Percentiles rank a stretch among this genome's conserved stretches.
phyloP scores from a whole-genome alignment of 2,888 invertebrate species.

The Drosophila antonietae region DNA sequence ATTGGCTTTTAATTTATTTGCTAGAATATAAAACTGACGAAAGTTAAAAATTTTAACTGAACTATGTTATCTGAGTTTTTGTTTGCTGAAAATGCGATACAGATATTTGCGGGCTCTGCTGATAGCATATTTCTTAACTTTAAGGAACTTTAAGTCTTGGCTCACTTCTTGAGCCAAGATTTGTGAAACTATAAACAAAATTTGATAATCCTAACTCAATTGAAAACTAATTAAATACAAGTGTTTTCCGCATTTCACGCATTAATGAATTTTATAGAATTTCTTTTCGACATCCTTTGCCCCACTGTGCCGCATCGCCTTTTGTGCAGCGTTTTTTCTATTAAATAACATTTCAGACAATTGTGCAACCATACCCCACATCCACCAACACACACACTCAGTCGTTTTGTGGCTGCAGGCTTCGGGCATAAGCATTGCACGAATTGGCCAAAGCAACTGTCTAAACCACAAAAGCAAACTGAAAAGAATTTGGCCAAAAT shows the following conservation, averaged over 20 bases:
- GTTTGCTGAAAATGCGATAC: no score
- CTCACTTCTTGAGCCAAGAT: neutral
- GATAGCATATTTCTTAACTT: neutral
- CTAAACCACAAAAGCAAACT: slow-evolving; percentile 37
- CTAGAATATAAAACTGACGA: neutral
- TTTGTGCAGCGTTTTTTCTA: slow-evolving; percentile 62
- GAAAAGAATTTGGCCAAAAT: slow-evolving; percentile 11
- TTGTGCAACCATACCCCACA: slow-evolving; percentile 37
- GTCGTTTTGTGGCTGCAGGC: neutral
- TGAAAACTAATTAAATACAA: neutral
- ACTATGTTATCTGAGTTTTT: neutral
- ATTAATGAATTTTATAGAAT: neutral
- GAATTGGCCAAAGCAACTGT: slow-evolving; percentile 50
- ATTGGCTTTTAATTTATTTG: neutral
- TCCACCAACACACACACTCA: slow-evolving; percentile 6
- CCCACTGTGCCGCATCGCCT: slow-evolving; percentile 25
- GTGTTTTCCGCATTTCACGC: neutral
- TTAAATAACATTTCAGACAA: slow-evolving; percentile 74
- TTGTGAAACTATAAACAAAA: neutral
- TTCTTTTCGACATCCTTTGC: neutral
- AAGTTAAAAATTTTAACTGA: neutral
- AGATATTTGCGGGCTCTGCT: no score
- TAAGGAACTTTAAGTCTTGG: neutral
- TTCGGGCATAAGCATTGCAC: slow-evolving; percentile 31
- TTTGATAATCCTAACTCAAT: neutral